Evolutionary conservation across 2,797 vertebrate genomes (phyloP).

Genomic region (Gymnoscopelus braueri): DNA sequence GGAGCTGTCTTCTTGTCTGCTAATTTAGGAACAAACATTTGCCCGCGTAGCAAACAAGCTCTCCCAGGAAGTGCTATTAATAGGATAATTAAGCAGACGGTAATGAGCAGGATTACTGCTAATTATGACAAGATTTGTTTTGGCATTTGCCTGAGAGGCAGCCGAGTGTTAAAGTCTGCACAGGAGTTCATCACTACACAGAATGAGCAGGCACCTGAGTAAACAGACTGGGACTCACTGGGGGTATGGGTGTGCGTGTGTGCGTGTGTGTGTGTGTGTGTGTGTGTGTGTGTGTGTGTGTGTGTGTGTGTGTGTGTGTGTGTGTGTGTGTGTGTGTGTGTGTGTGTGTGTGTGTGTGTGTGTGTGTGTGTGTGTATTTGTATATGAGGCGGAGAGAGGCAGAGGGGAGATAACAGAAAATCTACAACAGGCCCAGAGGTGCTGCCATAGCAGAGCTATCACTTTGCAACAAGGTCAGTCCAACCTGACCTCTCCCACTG

Average conservation of each 20-base stretch:
- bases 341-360: conserved; percentile 54
- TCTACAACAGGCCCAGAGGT: conserved; percentile 46
- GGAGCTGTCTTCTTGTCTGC: conserved; percentile 95
- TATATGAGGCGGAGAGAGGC: not conserved
- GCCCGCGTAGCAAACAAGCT: conserved; percentile 93
- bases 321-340: conserved; percentile 46
- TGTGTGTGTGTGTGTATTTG: conserved; percentile 41
- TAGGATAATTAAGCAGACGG: conserved; percentile 99
- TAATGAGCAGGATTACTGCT: conserved; percentile 99
- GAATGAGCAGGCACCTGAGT: conserved; percentile 85
- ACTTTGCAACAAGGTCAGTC: conserved; percentile 52
- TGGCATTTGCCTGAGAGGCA: conserved; percentile 95
- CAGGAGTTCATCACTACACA: conserved; percentile 88
- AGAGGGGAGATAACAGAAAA: conserved; percentile 43
- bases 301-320: conserved; percentile 14
- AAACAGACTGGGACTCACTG: conserved; percentile 74
- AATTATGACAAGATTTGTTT: conserved; percentile 99
- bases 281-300: not conserved
- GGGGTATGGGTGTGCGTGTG: conserved; percentile 47
- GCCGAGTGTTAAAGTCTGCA: conserved; percentile 93
- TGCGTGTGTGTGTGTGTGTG: conserved; percentile 61
- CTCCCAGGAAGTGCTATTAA: conserved; percentile 99
- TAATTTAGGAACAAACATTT: conserved; percentile 99
- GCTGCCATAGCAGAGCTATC: conserved; percentile 34
- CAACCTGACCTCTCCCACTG: conserved; percentile 13